phyloP scores from a whole-genome alignment of 1,140 invertebrate genomes.

The Riptortus pedestris region DNA sequence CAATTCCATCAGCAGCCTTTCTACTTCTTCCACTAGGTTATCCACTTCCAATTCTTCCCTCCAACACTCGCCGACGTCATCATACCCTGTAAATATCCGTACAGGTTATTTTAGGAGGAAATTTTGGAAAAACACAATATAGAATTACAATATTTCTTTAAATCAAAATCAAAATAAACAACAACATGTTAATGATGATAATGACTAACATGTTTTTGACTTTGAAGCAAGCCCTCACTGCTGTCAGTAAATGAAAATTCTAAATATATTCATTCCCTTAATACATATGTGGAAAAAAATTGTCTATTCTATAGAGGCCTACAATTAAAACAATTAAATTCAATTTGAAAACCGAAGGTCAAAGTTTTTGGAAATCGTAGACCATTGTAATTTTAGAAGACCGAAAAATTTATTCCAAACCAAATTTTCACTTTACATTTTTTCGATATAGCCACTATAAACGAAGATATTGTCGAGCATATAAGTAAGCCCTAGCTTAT shows the following conservation, averaged over 20 bases:
- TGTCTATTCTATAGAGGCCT: too few relatives aligned
- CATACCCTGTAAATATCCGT: slow-evolving; percentile 40
- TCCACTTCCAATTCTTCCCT: slow-evolving; percentile 47
- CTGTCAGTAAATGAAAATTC: not conserved
- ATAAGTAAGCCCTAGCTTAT: too few relatives aligned
- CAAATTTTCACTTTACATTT: too few relatives aligned
- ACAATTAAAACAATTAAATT: too few relatives aligned
- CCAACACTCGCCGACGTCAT: slow-evolving; percentile 49
- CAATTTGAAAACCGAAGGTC: too few relatives aligned
- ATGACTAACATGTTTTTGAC: slow-evolving; percentile 26
- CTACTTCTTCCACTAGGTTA: slow-evolving; percentile 42
- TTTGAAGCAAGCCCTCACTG: slow-evolving; percentile 15
- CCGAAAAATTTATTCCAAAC: too few relatives aligned
- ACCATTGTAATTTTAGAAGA: too few relatives aligned
- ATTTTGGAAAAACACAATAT: not conserved
- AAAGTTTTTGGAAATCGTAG: too few relatives aligned
- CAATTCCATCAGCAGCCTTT: slow-evolving; percentile 46
- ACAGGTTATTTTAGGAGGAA: too few relatives aligned
- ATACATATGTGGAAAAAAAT: too few relatives aligned
- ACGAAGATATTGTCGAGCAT: too few relatives aligned
- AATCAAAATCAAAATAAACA: not conserved
- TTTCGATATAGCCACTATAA: too few relatives aligned
- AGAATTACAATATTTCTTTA: not conserved
- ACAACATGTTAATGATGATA: not conserved
- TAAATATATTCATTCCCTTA: not conserved